A percentile compares a stretch with the other conserved stretches of the same genome.
These are phyloP conservation scores for Horisme vitalbata DNA, from an alignment of 2,888 invertebrate genomes.

Conservation along the genomic window DNA sequence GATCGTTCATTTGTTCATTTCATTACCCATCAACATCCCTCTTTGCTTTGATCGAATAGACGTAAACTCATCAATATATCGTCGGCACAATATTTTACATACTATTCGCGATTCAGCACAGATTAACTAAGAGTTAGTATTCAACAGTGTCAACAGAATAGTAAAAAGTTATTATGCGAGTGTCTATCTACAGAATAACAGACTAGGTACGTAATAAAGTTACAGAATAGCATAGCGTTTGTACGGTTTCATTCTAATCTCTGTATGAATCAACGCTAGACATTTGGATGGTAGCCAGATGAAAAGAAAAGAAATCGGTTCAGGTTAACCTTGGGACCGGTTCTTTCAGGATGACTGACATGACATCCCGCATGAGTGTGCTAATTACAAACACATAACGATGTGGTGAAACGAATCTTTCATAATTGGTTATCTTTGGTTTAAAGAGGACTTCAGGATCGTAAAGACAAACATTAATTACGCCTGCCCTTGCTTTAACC, in stretches of 20 bases:
- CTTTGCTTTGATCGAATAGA: conserved; percentile 22
- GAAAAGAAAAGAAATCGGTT: conserved; percentile 42
- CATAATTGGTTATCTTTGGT: background rate
- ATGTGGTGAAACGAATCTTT: conserved; percentile 30
- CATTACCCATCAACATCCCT: conserved; percentile 18
- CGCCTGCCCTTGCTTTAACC: no score
- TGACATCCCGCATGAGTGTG: conserved; percentile 17
- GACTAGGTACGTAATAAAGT: no score
- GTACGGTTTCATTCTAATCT: conserved; percentile 29
- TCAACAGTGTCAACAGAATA: background rate
- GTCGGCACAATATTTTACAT: conserved; percentile 11
- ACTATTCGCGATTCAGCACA: conserved; percentile 2
- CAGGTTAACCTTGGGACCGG: conserved; percentile 45
- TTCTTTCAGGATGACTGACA: conserved; percentile 33
- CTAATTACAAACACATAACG: conserved; percentile 34
- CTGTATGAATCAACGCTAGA: conserved; percentile 57
- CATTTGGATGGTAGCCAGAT: conserved; percentile 58
- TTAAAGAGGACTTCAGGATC: no score
- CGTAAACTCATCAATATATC: conserved; percentile 22
- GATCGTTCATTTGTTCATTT: conserved; percentile 12
- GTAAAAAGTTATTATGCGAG: no score
- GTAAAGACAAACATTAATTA: no score
- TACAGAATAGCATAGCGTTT: background rate
- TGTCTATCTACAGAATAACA: no score
- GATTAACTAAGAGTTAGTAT: conserved; percentile 1